Conservation (phyloP, 2,888 invertebrate genomes). For the Ariolimax columbianus region DNA sequence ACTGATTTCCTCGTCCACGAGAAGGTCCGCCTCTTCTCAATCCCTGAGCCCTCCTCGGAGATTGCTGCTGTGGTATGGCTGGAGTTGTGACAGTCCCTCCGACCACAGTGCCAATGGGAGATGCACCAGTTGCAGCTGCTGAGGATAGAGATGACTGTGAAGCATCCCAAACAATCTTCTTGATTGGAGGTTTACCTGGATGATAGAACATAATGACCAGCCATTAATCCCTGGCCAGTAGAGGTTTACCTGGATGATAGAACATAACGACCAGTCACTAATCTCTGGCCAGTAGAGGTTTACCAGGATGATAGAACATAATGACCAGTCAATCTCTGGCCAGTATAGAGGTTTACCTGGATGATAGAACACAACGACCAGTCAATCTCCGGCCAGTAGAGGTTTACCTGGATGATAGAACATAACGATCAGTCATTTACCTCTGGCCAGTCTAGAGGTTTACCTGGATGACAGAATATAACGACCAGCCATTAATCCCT, state of each 20-base stretch:
- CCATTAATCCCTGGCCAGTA: not conserved
- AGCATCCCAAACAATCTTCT: constrained; percentile 48
- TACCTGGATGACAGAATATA: too few species aligned
- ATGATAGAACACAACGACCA: not conserved
- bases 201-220: not conserved
- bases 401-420: not conserved
- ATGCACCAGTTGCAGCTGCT: not conserved
- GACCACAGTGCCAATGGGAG: constrained; percentile 32
- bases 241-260: not conserved
- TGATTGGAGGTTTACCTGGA: constrained; percentile 61
- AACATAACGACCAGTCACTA: not conserved
- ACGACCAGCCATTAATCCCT: not conserved
- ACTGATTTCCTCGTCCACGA: constrained; percentile 48
- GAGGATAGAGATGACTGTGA: constrained; percentile 26
- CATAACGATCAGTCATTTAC: not conserved
- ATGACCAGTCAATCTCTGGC: too few species aligned
- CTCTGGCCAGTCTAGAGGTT: not conserved
- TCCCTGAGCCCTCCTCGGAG: constrained; percentile 53
- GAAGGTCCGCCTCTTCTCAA: constrained; percentile 58
- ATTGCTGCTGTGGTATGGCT: constrained; percentile 33
- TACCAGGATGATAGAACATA: too few species aligned
- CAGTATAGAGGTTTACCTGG: constrained; percentile 59
- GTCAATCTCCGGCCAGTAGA: not conserved
- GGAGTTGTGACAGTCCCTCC: constrained; percentile 45
- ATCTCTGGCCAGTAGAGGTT: too few species aligned